Evolutionary conservation across 2,888 invertebrate genomes (phyloP), one percentile per base, ranked within the genome.

Genomic region (Rotaria macrura): DNA sequence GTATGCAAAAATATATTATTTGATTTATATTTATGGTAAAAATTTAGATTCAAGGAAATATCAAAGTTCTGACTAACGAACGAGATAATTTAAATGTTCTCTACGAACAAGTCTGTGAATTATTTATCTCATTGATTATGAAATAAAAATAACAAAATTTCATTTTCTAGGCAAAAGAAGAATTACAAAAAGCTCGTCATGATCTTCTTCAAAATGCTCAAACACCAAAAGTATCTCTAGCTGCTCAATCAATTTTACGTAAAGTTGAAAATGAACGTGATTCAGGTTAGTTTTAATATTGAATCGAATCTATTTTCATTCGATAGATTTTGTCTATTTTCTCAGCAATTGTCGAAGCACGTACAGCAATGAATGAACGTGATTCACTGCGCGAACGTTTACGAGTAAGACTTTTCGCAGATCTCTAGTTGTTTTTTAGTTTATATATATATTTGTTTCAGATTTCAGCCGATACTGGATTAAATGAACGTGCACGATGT

Each of bases 171-270:
- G 49, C 72, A 25, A 85, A 86, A 84, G 34, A 47, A 38, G 84
- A 85, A 74, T 49, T 86, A 57, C 38, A 29, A 38, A 55, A 23
- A 5, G n/a, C 84, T n/a, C 52, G 86, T 49, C 79, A 79, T 23
- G 86, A 86, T 43, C 10, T 86, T 9, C n/a, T 85, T 57, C 54
- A 74, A 43, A 49, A 57, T 65, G 54, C 5, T 23, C 57, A 84
- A 38, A 89, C 90, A 34, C 88, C 90, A 1, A 90, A 90, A 87
- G 89, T 90, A 1, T 91, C 91, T 1, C 88, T 91, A 84, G 90
- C 91, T 47, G 90, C 90, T 29, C 90, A 91, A 88, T 89, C 91
- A 25, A 89, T 91, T 23, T 87, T 91, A 52, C 87, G 90, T n/a
- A 88, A 90, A 25, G 89, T 91, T 29, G 91, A 91, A 88, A 89